phyloP scores from a whole-genome alignment of 2,797 vertebrate species.

The Pogonophryne albipinna region DNA sequence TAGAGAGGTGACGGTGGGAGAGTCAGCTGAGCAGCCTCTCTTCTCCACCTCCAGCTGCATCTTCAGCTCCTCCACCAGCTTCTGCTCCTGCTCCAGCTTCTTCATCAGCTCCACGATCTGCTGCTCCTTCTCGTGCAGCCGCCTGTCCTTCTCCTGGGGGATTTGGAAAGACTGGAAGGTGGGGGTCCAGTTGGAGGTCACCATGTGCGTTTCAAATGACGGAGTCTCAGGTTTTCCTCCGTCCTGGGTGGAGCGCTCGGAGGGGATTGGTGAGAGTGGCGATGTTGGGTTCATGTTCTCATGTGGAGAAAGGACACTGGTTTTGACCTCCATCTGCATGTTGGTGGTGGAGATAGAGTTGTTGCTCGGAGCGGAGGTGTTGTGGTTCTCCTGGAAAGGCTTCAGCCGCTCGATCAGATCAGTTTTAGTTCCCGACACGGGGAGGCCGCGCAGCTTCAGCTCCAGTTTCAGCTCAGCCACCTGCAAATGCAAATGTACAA shows the following conservation, averaged over 20 bases:
- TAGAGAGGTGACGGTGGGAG: constrained; percentile 33
- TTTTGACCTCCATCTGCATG: constrained; percentile 77
- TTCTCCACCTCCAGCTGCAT: constrained; percentile 98
- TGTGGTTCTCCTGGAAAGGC: constrained; percentile 89
- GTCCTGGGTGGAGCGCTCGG: constrained; percentile 81
- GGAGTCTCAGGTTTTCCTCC: constrained; percentile 82
- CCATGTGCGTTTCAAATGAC: constrained; percentile 81
- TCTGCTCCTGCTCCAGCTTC: constrained; percentile 96
- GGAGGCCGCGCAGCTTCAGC: constrained; percentile 94
- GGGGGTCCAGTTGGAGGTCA: constrained; percentile 75
- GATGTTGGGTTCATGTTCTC: constrained; percentile 78
- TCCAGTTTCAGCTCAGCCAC: constrained; percentile 97
- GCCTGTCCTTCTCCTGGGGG: constrained; percentile 90
- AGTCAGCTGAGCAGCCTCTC: constrained; percentile 64
- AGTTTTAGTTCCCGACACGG: constrained; percentile 96
- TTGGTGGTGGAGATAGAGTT: constrained; percentile 58
- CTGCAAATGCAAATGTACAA: constrained; percentile 66
- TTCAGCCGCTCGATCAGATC: constrained; percentile 97
- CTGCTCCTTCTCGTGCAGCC: constrained; percentile 97
- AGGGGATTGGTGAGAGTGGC: constrained; percentile 88
- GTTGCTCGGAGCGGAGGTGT: constrained; percentile 55
- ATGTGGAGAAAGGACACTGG: constrained; percentile 53
- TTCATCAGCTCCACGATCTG: constrained; percentile 96
- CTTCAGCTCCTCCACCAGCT: constrained; percentile 94
- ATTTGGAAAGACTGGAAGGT: constrained; percentile 59